These are phyloP conservation scores for Exephanes ischioxanthus DNA, from an alignment of 2,888 invertebrate genomes.

Conservation along the genomic window DNA sequence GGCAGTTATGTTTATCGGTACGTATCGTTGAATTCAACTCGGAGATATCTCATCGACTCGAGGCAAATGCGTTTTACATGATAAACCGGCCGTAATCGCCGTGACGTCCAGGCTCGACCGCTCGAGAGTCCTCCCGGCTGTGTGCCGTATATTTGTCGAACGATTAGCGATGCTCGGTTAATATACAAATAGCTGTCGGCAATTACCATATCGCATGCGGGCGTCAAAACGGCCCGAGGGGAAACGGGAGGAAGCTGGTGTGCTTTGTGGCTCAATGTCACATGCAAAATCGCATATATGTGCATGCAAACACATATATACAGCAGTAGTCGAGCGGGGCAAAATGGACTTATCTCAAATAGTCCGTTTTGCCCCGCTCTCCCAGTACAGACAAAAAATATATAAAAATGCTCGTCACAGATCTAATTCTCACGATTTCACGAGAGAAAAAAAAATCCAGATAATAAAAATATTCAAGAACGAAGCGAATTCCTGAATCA, in stretches of 20 bases:
- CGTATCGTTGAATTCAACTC: slow-evolving; percentile 1
- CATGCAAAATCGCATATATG: not conserved
- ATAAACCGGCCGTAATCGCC: not conserved
- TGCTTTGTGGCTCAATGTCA: slow-evolving; percentile 26
- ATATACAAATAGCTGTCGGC: slow-evolving; percentile 50
- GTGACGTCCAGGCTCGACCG: slow-evolving; percentile 26
- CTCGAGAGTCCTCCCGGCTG: slow-evolving; percentile 18
- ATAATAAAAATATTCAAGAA: no score
- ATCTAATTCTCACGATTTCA: no score
- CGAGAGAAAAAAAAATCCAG: no score
- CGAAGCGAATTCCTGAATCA: no score
- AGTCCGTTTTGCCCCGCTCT: no score
- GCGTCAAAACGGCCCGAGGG: not conserved
- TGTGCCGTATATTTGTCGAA: slow-evolving; percentile 42
- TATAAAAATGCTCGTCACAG: no score
- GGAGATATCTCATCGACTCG: not conserved
- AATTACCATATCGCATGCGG: slow-evolving; percentile 19
- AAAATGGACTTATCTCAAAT: no score
- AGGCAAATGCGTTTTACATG: slow-evolving; percentile 10
- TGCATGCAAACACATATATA: not conserved
- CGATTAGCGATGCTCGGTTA: slow-evolving; percentile 39
- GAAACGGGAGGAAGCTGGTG: slow-evolving; percentile 4
- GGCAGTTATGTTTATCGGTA: not conserved
- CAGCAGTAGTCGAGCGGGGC: no score
- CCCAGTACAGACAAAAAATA: not conserved